Evolutionary conservation across 2,113 vertebrate species (phyloP).

Genomic region (Pluvialis apricaria): DNA sequence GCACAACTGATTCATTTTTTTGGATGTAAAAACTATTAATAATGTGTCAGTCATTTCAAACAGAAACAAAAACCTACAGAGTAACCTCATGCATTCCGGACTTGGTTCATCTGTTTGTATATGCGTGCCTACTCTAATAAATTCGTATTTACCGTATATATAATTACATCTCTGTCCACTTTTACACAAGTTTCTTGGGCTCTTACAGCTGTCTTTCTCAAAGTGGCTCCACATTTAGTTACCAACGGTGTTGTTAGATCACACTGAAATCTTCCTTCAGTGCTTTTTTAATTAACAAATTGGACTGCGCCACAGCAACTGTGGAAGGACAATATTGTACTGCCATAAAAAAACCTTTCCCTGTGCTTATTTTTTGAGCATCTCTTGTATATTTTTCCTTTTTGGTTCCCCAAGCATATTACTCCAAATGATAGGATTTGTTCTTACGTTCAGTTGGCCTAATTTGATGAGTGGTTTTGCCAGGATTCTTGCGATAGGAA

Average conservation of each 20-base stretch:
- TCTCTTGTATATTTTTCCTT: neutral
- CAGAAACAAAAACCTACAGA: neutral
- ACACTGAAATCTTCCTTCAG: neutral
- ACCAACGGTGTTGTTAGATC: accelerated
- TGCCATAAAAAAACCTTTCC: neutral
- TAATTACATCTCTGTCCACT: neutral
- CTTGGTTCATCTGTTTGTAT: neutral
- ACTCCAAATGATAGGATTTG: neutral
- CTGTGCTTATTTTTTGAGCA: neutral
- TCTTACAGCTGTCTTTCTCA: neutral
- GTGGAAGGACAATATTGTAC: neutral
- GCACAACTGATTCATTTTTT: neutral
- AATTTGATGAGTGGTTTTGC: neutral
- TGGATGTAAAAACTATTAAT: neutral
- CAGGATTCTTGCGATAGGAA: neutral
- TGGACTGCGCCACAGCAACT: neutral
- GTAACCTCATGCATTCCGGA: neutral
- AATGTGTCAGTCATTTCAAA: neutral
- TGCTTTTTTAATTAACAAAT: neutral
- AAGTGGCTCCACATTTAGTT: neutral
- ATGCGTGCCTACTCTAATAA: neutral
- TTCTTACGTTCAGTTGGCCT: neutral
- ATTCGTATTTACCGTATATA: neutral
- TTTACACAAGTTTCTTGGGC: neutral
- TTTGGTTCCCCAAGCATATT: neutral